Evolutionary conservation across 2,888 invertebrate species (phyloP).

Genomic region (Hoplodrina ambigua): DNA sequence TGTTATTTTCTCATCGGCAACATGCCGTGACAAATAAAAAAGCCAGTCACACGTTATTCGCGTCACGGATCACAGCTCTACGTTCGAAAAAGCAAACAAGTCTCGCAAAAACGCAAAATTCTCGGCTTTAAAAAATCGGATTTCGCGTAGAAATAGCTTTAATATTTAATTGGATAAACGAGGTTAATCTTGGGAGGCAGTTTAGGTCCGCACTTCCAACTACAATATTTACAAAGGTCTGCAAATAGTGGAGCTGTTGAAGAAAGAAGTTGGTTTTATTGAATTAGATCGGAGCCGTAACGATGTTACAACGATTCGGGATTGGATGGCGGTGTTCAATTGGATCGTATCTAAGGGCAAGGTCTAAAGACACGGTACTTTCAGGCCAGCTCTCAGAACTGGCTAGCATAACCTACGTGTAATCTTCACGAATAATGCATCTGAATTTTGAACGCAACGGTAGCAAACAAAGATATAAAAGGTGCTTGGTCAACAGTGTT

Average conservation of each 20-base stretch:
- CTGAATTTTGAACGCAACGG: background rate
- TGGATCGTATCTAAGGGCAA: constrained; percentile 44
- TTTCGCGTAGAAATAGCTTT: constrained; percentile 61
- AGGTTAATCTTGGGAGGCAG: constrained; percentile 72
- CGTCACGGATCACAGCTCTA: constrained; percentile 36
- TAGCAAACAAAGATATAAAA: background rate
- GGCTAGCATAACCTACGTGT: background rate
- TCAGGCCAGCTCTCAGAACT: background rate
- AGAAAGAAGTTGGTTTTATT: constrained; percentile 62
- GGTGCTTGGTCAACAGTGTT: background rate
- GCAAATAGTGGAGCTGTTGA: constrained; percentile 59
- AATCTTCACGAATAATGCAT: background rate
- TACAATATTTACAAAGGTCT: constrained; percentile 76
- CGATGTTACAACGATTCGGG: constrained; percentile 58
- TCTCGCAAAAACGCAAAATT: constrained; percentile 35
- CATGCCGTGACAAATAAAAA: constrained; percentile 50
- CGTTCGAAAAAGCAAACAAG: constrained; percentile 46
- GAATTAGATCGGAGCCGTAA: constrained; percentile 62
- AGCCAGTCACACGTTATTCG: constrained; percentile 30
- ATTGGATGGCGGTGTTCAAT: constrained; percentile 46
- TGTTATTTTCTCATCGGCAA: constrained; percentile 44
- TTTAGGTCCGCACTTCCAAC: constrained; percentile 66
- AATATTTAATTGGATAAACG: constrained; percentile 74
- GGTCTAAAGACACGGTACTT: constrained; percentile 9
- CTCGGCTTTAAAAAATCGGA: constrained; percentile 48